Evolutionary conservation across 2,113 vertebrate species (phyloP).

Genomic region (Hippolais icterina): DNA sequence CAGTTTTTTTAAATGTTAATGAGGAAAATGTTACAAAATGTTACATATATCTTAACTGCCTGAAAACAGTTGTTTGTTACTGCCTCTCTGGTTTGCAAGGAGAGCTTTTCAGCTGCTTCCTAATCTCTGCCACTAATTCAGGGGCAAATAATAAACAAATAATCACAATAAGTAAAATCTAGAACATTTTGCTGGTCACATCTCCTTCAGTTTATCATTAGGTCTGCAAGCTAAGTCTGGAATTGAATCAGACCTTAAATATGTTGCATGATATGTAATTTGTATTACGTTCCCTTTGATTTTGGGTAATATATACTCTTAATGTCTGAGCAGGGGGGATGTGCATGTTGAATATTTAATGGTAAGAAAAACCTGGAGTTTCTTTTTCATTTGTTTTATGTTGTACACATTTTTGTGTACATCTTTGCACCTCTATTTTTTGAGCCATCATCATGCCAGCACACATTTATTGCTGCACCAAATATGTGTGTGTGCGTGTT

Average conservation of each 20-base stretch:
- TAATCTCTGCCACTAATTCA: not conserved
- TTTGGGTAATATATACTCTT: not conserved
- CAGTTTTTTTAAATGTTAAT: not conserved
- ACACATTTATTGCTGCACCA: constrained; percentile 22
- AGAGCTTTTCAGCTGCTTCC: not conserved
- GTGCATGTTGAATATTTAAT: constrained; percentile 23
- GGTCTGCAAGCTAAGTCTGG: not conserved
- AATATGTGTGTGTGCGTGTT: not conserved
- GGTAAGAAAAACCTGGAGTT: constrained; percentile 22
- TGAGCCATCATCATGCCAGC: constrained; percentile 34
- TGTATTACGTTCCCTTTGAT: not conserved
- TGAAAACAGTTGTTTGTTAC: not conserved
- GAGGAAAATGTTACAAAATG: not conserved
- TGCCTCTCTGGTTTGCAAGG: not conserved
- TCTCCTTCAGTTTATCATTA: not conserved
- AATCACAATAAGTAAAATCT: not conserved
- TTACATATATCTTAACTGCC: not conserved
- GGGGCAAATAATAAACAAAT: not conserved
- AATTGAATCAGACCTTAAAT: constrained; percentile 8
- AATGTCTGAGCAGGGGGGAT: not conserved
- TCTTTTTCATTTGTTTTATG: constrained; percentile 34
- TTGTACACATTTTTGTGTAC: constrained; percentile 48
- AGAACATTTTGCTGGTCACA: not conserved
- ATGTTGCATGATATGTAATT: not conserved
- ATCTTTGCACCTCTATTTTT: constrained; percentile 22